Conservation (phyloP, 2,797 vertebrate species). For the Lindbergichthys nudifrons region DNA sequence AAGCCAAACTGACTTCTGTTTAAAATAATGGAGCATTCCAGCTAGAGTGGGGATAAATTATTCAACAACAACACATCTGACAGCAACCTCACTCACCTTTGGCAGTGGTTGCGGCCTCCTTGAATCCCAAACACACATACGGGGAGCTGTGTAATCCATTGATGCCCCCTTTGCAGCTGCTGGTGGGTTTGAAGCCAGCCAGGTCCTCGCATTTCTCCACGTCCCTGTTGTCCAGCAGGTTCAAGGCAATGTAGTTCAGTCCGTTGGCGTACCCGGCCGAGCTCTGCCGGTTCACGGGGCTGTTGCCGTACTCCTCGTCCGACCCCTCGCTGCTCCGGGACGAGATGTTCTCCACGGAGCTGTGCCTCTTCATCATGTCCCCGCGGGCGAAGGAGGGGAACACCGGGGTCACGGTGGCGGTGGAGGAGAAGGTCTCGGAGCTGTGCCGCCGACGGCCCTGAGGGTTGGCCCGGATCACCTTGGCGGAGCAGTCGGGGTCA, state of each 20-base stretch:
- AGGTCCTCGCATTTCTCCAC: conserved; percentile 75
- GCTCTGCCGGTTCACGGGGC: conserved; percentile 84
- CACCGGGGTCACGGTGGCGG: conserved; percentile 86
- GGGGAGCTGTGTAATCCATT: conserved; percentile 79
- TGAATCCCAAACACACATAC: conserved; percentile 82
- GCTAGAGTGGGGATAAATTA: neutral
- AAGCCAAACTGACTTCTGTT: neutral
- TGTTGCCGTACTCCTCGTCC: conserved; percentile 77
- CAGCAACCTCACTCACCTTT: conserved; percentile 73
- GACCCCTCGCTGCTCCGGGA: conserved; percentile 85
- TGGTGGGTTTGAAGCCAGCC: conserved; percentile 75
- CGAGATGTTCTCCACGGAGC: conserved; percentile 91
- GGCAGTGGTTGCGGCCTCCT: conserved; percentile 81
- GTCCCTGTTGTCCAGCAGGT: conserved; percentile 83
- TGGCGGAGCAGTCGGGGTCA: conserved; percentile 87
- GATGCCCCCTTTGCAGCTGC: conserved; percentile 81
- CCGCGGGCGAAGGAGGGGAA: conserved; percentile 86
- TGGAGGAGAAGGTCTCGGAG: conserved; percentile 92
- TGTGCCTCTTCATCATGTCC: conserved; percentile 78
- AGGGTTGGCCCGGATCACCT: conserved; percentile 90
- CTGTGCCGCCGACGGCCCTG: conserved; percentile 92
- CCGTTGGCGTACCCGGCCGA: conserved; percentile 86
- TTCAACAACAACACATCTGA: conserved; percentile 16
- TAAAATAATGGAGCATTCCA: neutral
- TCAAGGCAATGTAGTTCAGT: conserved; percentile 94